These are phyloP conservation scores for Thymallus thymallus DNA, from an alignment of 2,113 vertebrate species.

Conservation along the genomic window DNA sequence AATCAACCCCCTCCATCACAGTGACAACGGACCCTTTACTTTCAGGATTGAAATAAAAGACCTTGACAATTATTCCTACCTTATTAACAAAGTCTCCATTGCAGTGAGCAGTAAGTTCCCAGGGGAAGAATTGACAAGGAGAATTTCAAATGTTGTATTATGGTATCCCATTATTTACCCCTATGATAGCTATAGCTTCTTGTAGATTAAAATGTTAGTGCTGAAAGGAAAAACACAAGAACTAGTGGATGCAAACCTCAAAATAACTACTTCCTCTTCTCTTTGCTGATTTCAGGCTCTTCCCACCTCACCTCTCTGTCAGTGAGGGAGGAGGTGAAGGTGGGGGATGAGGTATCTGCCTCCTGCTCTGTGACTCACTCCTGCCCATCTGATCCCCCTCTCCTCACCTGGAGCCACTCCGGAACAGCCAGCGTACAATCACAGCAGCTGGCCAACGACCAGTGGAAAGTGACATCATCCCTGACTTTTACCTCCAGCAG, in stretches of 20 bases:
- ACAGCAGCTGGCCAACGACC: constrained; percentile 17
- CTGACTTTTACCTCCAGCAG: constrained; percentile 56
- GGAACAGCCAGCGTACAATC: constrained; percentile 27
- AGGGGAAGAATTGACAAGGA: background rate
- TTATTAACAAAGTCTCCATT: constrained; percentile 23
- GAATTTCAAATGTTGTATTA: too few species aligned
- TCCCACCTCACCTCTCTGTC: constrained; percentile 24
- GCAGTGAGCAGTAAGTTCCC: constrained; percentile 53
- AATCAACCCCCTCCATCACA: constrained; percentile 49
- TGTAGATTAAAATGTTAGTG: too few species aligned
- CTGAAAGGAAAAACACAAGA: too few species aligned
- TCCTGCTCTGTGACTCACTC: constrained; percentile 61
- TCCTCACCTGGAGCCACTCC: constrained; percentile 62
- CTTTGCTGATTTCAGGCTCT: constrained; percentile 37
- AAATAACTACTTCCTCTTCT: background rate
- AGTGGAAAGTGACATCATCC: constrained; percentile 54
- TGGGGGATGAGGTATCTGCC: constrained; percentile 26
- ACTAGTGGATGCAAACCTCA: background rate
- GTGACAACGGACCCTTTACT: constrained; percentile 50
- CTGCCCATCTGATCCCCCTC: constrained; percentile 59
- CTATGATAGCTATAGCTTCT: too few species aligned
- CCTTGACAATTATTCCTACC: constrained; percentile 45
- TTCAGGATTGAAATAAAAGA: constrained; percentile 65
- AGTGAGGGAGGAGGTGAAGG: constrained; percentile 22
- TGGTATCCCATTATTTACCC: too few species aligned